These are phyloP conservation scores for Dione vanillae DNA, from an alignment of 2,888 invertebrate genomes.

Conservation along the genomic window DNA sequence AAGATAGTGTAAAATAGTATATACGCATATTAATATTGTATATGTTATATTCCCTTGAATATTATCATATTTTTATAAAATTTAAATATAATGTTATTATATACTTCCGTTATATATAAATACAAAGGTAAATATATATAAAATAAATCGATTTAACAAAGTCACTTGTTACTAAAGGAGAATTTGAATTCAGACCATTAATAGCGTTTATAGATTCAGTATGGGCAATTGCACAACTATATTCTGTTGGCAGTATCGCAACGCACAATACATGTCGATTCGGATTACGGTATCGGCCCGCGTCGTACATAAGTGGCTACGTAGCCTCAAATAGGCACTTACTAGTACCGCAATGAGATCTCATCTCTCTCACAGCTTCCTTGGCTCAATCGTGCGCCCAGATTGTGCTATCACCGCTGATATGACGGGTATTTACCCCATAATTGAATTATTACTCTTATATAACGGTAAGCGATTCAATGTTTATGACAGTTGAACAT, in stretches of 20 bases:
- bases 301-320: constrained; percentile 63
- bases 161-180: constrained; percentile 65
- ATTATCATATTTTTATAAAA: too few relatives aligned
- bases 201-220: constrained; percentile 69
- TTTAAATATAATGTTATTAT: too few relatives aligned
- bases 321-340: constrained; percentile 78
- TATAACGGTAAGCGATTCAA: constrained; percentile 56
- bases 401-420: constrained; percentile 71
- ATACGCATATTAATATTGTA: too few relatives aligned
- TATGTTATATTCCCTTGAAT: too few relatives aligned
- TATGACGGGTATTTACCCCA: constrained; percentile 69
- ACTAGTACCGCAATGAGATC: constrained; percentile 74
- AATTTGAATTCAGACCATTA: constrained; percentile 80
- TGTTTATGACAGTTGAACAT: constrained; percentile 61
- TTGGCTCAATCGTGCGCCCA: constrained; percentile 67
- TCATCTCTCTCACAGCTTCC: constrained; percentile 64
- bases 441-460: constrained; percentile 74
- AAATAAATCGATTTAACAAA: constrained; percentile 36
- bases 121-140: background rate
- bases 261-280: constrained; percentile 76
- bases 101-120: too few relatives aligned
- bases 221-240: constrained; percentile 63
- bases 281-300: constrained; percentile 77
- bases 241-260: constrained; percentile 60
- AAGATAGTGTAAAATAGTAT: too few relatives aligned